Conservation (phyloP, 2,888 invertebrate species). For the Panopea generosa region DNA sequence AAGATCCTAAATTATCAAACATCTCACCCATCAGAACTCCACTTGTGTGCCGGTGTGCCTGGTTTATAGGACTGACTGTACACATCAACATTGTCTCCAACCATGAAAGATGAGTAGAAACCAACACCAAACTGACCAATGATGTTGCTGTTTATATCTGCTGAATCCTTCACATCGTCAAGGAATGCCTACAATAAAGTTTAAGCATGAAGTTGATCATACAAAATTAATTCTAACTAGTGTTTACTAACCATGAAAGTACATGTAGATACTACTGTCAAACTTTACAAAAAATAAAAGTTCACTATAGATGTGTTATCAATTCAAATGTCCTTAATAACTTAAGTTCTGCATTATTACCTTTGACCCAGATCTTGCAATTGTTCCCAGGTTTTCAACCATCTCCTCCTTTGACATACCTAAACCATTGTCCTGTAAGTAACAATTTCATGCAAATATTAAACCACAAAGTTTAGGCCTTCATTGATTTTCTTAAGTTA, state of each 20-base stretch:
- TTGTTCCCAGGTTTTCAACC: constrained; percentile 95
- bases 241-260: too few relatives aligned
- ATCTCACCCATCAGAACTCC: constrained; percentile 97
- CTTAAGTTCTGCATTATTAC: too few relatives aligned
- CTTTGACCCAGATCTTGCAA: constrained; percentile 98
- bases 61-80: constrained; percentile 91
- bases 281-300: too few relatives aligned
- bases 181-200: constrained; percentile 90
- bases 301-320: too few relatives aligned
- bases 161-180: constrained; percentile 90
- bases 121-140: constrained; percentile 98
- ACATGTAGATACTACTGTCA: too few relatives aligned
- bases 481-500: too few relatives aligned
- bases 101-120: constrained; percentile 99
- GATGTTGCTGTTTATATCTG: constrained; percentile 77
- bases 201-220: background rate
- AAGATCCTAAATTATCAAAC: too few relatives aligned
- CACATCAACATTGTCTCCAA: constrained; percentile 97
- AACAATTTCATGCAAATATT: too few relatives aligned
- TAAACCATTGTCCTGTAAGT: constrained; percentile 92
- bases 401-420: constrained; percentile 98
- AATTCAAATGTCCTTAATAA: too few relatives aligned
- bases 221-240: background rate
- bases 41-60: constrained; percentile 90
- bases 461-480: too few relatives aligned